phyloP scores from a whole-genome alignment of 2,113 vertebrate genomes.

The Mus spicilegus region DNA sequence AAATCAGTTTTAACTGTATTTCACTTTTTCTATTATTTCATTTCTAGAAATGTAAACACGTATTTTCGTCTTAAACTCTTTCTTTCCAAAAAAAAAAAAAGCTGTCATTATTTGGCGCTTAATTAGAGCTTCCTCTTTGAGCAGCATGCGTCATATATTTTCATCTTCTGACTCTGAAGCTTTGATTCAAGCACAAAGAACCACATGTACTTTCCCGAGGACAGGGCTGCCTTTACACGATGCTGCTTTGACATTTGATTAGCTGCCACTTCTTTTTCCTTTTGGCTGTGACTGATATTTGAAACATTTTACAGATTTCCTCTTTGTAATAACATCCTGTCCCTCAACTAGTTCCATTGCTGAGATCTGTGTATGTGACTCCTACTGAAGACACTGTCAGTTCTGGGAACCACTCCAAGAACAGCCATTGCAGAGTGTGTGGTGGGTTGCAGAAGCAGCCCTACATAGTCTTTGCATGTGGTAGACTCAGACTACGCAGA shows the following conservation, averaged over 20 bases:
- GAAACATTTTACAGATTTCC: slow-evolving; percentile 76
- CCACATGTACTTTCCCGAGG: slow-evolving; percentile 62
- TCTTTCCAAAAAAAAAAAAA: background rate
- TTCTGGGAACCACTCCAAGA: slow-evolving; percentile 68
- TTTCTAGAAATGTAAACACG: background rate
- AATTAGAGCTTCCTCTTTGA: background rate
- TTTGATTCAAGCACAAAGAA: slow-evolving; percentile 64
- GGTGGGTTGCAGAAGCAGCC: background rate
- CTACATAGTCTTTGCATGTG: slow-evolving; percentile 38
- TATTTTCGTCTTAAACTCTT: background rate
- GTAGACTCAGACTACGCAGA: slow-evolving; percentile 8
- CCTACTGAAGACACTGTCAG: slow-evolving; percentile 50
- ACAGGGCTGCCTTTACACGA: slow-evolving; percentile 58
- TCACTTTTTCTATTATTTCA: background rate
- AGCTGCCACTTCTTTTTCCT: slow-evolving; percentile 6
- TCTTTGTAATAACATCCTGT: slow-evolving; percentile 75
- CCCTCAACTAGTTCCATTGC: slow-evolving; percentile 54
- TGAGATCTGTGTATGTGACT: slow-evolving; percentile 57
- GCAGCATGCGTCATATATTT: slow-evolving; percentile 54
- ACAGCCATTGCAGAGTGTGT: background rate
- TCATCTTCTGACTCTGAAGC: slow-evolving; percentile 49
- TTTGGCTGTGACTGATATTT: slow-evolving; percentile 72
- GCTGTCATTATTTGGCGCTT: background rate
- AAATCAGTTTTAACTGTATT: background rate
- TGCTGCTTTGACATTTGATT: slow-evolving; percentile 79